Conservation (phyloP, 2,797 vertebrate genomes). For the Falco peregrinus region DNA sequence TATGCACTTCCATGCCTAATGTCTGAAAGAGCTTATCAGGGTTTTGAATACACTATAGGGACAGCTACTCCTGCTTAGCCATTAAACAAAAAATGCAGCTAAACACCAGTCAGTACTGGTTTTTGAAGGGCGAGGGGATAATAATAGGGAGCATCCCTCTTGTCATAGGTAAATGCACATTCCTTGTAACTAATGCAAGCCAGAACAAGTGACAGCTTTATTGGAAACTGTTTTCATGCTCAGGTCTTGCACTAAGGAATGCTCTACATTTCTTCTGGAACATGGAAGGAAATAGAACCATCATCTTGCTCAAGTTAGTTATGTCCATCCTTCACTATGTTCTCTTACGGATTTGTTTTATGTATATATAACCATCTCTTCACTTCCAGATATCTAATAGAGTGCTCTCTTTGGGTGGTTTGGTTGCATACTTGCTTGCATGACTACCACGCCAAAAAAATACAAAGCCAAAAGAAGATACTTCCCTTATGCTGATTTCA, state of each 20-base stretch:
- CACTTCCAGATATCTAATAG: neutral
- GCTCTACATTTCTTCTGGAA: rapidly evolving
- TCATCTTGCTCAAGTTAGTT: neutral
- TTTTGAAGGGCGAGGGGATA: neutral
- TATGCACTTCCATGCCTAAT: neutral
- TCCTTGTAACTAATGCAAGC: neutral
- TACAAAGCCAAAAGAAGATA: neutral
- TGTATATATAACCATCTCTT: neutral
- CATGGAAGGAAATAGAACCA: neutral
- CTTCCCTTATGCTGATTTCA: neutral
- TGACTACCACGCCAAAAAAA: neutral
- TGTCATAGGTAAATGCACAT: neutral
- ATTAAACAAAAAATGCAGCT: neutral
- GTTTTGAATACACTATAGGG: neutral
- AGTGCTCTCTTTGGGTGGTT: neutral
- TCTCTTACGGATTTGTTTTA: neutral
- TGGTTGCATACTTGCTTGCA: neutral
- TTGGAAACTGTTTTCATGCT: neutral
- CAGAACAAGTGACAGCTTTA: neutral
- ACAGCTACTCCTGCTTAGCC: neutral
- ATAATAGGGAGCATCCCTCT: neutral
- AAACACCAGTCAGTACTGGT: neutral
- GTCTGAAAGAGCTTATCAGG: neutral
- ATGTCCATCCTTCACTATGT: neutral
- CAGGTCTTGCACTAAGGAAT: neutral